Base-by-base conservation (phyloP, 2,797 vertebrate species). In the Tiaroga cobitis region DNA sequence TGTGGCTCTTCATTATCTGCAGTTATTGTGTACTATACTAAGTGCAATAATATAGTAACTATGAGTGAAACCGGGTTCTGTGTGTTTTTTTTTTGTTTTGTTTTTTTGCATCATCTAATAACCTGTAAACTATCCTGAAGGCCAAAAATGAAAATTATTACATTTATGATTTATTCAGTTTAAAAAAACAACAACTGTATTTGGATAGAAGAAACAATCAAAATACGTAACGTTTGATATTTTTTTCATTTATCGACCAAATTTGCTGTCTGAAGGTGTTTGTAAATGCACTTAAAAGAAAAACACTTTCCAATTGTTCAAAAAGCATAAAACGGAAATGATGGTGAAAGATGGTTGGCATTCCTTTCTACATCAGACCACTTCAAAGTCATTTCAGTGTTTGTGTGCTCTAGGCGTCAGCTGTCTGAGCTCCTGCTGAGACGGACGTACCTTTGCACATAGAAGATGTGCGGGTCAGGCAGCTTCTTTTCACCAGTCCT, bases 301-400 rank as follows among this genome's bases (percentile, higher is more conserved):
- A 54, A 54, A 21, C 51, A 65, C 82, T 83, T 59, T 43, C 13
- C 54, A 51, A n/a, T 49, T 29, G n/a, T 59, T 54, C 10, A 65
- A 39, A 41, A 46, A 59, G 51, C 7, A 32, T 59, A 76, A 82
- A 82, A 70, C 10, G 65, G 8, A 61, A 51, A 76, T 68, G 67
- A 43, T 75, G 41, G 59, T 13, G 67, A 81, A 32, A 80, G 41
- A 56, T 59, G 51, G 21, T 70, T 85, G 29, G 4, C 76, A 46
- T 54, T 81, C 34, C 67, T 43, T 76, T 74, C 19, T 11, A 21
- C 51, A 29, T 37, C 46, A 68, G 24, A 46, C 7, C 10, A 65
- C 81, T 84, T 75, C 75, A 82, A 86, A 84, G 59, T 84, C 41
- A 87, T 83, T 85, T 82, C 43, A 26, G 21, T 85, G 83, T 84